A percentile compares a stretch with the other conserved stretches of the same genome.
Evolutionary conservation across 23 tunicate genomes (phyloP).

Genomic region (Oikopleura albicans): DNA sequence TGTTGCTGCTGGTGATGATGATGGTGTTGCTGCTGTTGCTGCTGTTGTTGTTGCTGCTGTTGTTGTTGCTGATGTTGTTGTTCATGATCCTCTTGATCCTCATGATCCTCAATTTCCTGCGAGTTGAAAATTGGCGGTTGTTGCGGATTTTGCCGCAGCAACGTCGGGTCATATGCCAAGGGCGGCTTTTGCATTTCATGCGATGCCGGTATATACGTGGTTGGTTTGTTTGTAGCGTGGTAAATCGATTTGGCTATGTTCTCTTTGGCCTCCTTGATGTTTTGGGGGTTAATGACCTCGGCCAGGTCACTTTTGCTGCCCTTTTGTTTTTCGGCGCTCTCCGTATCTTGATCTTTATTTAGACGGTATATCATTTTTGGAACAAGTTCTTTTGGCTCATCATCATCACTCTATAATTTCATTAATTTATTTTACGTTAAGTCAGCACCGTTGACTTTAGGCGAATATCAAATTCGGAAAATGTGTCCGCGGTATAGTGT

Average conservation of each 20-base stretch:
- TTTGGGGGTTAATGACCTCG: neutral
- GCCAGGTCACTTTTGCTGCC: neutral
- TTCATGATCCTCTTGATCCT: neutral
- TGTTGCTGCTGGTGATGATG: neutral
- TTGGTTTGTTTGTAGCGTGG: neutral
- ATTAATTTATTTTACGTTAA: too few relatives aligned
- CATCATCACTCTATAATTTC: neutral
- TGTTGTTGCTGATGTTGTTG: neutral
- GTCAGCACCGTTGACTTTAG: too few relatives aligned
- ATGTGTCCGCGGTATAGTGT: neutral
- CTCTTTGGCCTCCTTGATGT: neutral
- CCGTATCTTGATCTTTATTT: slow-evolving; percentile 1
- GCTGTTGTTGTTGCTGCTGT: neutral
- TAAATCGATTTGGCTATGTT: neutral
- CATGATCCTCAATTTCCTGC: neutral
- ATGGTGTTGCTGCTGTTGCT: neutral
- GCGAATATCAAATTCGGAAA: neutral
- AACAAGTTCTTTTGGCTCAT: slow-evolving; percentile 10
- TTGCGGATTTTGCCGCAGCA: neutral
- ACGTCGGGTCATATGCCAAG: slow-evolving; percentile 10
- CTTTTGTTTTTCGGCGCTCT: neutral
- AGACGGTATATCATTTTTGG: slow-evolving; percentile 3
- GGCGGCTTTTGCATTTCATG: neutral
- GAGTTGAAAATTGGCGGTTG: neutral
- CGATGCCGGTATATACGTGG: too few relatives aligned